Conservation (phyloP, 2,797 vertebrate genomes). For the Sebastes trivittatus region DNA sequence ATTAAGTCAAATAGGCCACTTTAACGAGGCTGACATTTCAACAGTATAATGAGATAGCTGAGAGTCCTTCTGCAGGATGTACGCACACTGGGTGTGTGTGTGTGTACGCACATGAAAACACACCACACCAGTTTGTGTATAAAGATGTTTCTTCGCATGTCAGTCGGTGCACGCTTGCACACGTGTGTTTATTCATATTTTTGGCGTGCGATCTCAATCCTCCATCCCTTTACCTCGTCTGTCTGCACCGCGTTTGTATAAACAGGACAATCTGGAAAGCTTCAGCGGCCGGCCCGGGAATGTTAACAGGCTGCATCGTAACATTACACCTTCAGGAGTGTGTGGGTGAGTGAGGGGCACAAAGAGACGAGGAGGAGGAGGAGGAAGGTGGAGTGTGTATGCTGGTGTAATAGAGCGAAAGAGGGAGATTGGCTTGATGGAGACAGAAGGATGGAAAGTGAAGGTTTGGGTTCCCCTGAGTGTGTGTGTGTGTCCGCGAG, state of each 20-base stretch:
- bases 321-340: slow-evolving; percentile 66
- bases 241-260: slow-evolving; percentile 42
- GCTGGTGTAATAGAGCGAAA: slow-evolving; percentile 19
- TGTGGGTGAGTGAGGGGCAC: slow-evolving; percentile 39
- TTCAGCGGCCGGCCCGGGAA: slow-evolving; percentile 60
- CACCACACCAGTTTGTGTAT: neutral
- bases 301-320: slow-evolving; percentile 65
- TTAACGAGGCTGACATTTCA: slow-evolving; percentile 81
- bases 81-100: neutral
- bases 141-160: neutral
- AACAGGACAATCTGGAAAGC: slow-evolving; percentile 77
- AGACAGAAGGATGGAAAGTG: slow-evolving; percentile 39
- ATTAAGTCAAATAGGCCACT: slow-evolving; percentile 79
- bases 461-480: slow-evolving; percentile 38
- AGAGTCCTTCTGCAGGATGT: slow-evolving; percentile 54
- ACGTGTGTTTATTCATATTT: slow-evolving; percentile 22
- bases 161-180: neutral
- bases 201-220: neutral
- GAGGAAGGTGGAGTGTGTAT: slow-evolving; percentile 22
- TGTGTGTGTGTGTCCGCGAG: slow-evolving; percentile 34
- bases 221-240: slow-evolving; percentile 25
- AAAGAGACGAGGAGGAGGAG: neutral
- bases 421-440: slow-evolving; percentile 20
- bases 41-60: slow-evolving; percentile 65
- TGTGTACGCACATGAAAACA: neutral